Conservation (phyloP, 2,888 invertebrate species). For the Drosophila borborema region DNA sequence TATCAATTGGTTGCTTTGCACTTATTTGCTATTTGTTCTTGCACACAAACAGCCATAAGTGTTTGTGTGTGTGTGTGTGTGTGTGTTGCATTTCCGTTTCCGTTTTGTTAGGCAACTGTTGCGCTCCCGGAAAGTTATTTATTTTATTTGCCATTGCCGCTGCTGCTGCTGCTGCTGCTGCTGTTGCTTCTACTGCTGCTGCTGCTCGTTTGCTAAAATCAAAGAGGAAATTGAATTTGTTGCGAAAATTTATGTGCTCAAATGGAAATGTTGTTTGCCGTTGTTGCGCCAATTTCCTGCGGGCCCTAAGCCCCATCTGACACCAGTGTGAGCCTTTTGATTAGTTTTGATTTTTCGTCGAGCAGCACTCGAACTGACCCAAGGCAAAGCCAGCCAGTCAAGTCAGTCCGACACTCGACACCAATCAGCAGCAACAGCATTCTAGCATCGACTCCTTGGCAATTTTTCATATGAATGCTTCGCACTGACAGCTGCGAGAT, state of each 20-base stretch:
- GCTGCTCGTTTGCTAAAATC: conserved; percentile 76
- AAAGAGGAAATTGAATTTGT: conserved; percentile 81
- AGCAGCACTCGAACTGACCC: conserved; percentile 49
- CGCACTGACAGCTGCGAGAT: conserved; percentile 48
- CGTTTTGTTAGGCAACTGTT: conserved; percentile 79
- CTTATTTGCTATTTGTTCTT: conserved; percentile 79
- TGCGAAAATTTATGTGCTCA: conserved; percentile 77
- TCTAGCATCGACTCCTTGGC: conserved; percentile 38
- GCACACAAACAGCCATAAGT: conserved; percentile 21
- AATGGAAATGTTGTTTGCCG: conserved; percentile 78
- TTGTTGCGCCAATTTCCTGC: conserved; percentile 74
- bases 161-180: conserved; percentile 32
- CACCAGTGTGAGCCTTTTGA: conserved; percentile 59
- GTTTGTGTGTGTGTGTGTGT: conserved; percentile 3
- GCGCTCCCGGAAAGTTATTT: conserved; percentile 77
- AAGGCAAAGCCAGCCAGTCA: conserved; percentile 15
- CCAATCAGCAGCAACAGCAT: conserved; percentile 14
- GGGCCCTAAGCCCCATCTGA: conserved; percentile 48
- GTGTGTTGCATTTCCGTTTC: conserved; percentile 73
- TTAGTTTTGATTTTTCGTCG: conserved; percentile 67
- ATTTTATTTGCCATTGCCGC: conserved; percentile 71
- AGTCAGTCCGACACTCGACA: background rate
- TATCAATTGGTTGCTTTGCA: conserved; percentile 80
- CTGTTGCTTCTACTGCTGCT: conserved; percentile 27
- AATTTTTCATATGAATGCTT: conserved; percentile 67